Evolutionary conservation across 2,888 invertebrate genomes (phyloP).

Genomic region (Chydorus sphaericus): DNA sequence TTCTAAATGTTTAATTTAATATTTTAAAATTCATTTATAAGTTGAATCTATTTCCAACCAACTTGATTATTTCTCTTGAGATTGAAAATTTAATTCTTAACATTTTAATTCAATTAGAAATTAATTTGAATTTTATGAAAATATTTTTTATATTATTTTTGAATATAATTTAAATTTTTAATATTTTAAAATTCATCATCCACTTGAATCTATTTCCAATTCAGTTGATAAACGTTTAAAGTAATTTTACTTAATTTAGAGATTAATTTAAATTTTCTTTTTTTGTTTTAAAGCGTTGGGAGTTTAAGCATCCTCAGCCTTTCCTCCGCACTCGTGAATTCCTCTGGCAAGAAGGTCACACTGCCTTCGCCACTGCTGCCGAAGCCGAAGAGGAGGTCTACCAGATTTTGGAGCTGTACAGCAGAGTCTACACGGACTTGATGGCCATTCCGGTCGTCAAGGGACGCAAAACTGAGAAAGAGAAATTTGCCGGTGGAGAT

Average conservation of each 20-base stretch:
- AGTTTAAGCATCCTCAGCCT: constrained; percentile 99
- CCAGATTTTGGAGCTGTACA: constrained; percentile 70
- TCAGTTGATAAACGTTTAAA: constrained; percentile 9
- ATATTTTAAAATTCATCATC: too few species aligned
- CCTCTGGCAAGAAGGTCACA: constrained; percentile 99
- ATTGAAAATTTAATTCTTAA: too few species aligned
- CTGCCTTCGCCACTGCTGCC: constrained; percentile 66
- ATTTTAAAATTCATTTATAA: too few species aligned
- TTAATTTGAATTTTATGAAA: too few species aligned
- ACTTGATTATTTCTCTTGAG: too few species aligned
- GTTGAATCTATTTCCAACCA: too few species aligned
- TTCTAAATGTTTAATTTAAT: too few species aligned
- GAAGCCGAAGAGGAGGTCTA: constrained; percentile 85
- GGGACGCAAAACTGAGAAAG: constrained; percentile 93
- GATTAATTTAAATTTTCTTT: neutral
- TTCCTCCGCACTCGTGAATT: constrained; percentile 96
- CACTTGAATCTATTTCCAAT: constrained; percentile 4
- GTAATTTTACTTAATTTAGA: neutral
- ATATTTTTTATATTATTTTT: neutral
- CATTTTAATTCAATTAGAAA: too few species aligned
- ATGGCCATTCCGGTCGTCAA: constrained; percentile 90
- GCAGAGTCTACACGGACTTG: constrained; percentile 72
- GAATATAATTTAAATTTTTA: too few species aligned
- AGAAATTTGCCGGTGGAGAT: constrained; percentile 96
- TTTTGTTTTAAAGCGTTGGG: constrained; percentile 68